These are phyloP conservation scores for Sebastes ruberrimus DNA, from an alignment of 2,797 vertebrate species.

Conservation along the genomic window DNA sequence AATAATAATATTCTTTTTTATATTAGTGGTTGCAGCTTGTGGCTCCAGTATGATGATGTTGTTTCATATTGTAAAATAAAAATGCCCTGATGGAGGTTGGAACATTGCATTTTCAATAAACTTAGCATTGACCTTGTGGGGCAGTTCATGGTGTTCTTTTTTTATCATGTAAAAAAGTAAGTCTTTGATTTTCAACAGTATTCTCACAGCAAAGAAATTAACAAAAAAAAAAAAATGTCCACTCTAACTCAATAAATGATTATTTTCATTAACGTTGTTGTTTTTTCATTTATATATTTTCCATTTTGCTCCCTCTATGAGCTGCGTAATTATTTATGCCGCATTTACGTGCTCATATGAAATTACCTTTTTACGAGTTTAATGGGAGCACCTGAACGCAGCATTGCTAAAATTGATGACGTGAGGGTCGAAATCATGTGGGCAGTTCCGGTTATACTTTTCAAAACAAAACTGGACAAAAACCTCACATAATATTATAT, in stretches of 20 bases:
- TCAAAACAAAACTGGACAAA: neutral
- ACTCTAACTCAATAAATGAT: neutral
- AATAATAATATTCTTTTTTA: too few species aligned
- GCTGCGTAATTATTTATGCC: neutral
- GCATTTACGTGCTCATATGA: neutral
- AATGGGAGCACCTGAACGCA: constrained; percentile 16
- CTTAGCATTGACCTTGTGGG: neutral
- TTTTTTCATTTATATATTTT: neutral
- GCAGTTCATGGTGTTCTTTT: neutral
- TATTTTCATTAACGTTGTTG: neutral
- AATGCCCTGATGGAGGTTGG: neutral
- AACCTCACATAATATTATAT: rapidly evolving
- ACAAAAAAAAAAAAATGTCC: neutral
- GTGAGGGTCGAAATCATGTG: neutral
- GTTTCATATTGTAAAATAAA: neutral
- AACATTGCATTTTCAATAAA: neutral
- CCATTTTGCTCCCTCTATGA: neutral
- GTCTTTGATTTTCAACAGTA: neutral
- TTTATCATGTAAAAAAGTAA: neutral
- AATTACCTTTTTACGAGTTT: constrained; percentile 6
- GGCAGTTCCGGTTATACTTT: neutral
- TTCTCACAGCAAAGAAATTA: neutral
- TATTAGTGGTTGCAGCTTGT: neutral
- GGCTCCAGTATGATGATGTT: neutral
- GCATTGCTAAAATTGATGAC: neutral